phyloP scores from a whole-genome alignment of 2,888 invertebrate genomes.

The Iphiclides podalirius region DNA sequence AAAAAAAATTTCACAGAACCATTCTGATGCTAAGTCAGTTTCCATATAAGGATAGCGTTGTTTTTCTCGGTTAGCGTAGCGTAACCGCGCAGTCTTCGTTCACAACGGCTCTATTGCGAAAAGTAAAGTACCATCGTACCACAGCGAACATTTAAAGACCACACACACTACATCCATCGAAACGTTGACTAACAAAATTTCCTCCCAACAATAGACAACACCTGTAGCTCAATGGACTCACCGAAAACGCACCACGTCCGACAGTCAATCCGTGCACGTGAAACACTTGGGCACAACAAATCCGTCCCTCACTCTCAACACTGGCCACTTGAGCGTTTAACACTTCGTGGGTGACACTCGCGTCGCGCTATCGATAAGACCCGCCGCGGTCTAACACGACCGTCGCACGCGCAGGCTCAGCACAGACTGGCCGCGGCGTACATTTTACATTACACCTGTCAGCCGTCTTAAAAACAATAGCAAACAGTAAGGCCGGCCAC shows the following conservation, averaged over 20 bases:
- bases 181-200: too few relatives aligned
- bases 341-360: constrained; percentile 28
- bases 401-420: constrained; percentile 55
- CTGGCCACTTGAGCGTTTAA: constrained; percentile 17
- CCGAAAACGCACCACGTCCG: constrained; percentile 51
- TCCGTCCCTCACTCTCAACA: constrained; percentile 23
- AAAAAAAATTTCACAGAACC: background rate
- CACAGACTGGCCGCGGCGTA: constrained; percentile 56
- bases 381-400: constrained; percentile 32
- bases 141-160: too few relatives aligned
- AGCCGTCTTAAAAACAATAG: constrained; percentile 62
- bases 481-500: constrained; percentile 48
- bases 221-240: too few relatives aligned
- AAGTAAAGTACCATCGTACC: too few relatives aligned
- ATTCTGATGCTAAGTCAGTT: constrained; percentile 1
- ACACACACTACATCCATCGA: background rate
- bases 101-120: too few relatives aligned
- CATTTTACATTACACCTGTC: constrained; percentile 65
- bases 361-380: constrained; percentile 29
- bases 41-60: background rate
- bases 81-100: background rate
- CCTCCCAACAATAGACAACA: constrained; percentile 28
- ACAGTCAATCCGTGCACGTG: constrained; percentile 19
- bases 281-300: constrained; percentile 15
- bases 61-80: background rate